A percentile compares a stretch with the other conserved stretches of the same genome.
Conservation (phyloP, 2,888 invertebrate species). For the Netelia virgata region DNA sequence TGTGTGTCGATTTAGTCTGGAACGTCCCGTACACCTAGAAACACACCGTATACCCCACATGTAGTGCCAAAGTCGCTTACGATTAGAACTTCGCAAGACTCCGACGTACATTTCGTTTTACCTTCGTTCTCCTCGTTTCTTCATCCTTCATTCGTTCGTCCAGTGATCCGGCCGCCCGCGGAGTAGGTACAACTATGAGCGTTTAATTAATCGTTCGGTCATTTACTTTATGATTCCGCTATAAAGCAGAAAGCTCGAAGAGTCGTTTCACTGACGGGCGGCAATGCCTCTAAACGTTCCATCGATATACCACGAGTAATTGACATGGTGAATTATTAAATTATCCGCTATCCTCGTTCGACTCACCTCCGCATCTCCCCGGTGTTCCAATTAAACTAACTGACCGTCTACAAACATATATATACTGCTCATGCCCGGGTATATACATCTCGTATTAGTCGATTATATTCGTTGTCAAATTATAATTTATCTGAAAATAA, state of each 20-base stretch:
- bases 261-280: conserved; percentile 32
- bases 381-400: conserved; percentile 28
- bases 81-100: conserved; percentile 59
- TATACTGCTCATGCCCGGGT: background rate
- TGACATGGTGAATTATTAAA: conserved; percentile 55
- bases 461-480: conserved; percentile 47
- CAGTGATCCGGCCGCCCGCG: background rate
- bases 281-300: conserved; percentile 17
- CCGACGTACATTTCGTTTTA: conserved; percentile 25
- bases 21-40: background rate
- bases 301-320: conserved; percentile 38
- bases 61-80: conserved; percentile 37
- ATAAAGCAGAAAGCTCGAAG: background rate
- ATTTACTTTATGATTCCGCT: conserved; percentile 58
- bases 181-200: background rate
- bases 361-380: conserved; percentile 8
- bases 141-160: conserved; percentile 24
- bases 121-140: conserved; percentile 34
- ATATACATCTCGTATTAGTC: conserved; percentile 16
- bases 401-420: background rate
- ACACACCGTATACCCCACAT: background rate
- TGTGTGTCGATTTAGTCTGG: too few relatives aligned
- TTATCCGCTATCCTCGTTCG: conserved; percentile 13
- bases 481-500: conserved; percentile 37
- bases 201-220: conserved; percentile 60